Base-by-base conservation (phyloP, 2,797 vertebrate genomes). In the Falco biarmicus region DNA sequence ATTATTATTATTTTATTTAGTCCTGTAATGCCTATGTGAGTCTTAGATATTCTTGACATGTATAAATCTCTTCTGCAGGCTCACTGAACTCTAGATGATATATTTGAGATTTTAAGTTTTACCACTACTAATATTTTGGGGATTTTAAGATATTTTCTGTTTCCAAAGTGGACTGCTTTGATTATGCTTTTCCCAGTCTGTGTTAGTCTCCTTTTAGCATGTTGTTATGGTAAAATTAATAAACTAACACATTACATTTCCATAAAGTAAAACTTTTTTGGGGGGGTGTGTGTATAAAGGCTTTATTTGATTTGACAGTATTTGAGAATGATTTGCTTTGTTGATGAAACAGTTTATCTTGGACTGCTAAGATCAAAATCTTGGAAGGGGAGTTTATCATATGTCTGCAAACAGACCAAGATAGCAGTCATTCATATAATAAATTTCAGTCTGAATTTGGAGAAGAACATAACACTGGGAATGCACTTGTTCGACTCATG, bases 391-490 rank as follows among this genome's bases (percentile, higher is more conserved):
- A 70, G 64, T 34, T 87, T 10, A 59, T 80, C 2, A 2, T 66
- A 16, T 29, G 26, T 43, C 53, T 83, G 34, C 50, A 60, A 51
- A 59, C 45, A 81, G 68, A 71, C 24, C 32, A 45, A 34, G 32
- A 11, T 45, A 89, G 24, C 43, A 79, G 75, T 79, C 54, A 79
- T 89, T 77, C 2, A 3, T 85, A 6, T 34, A 83, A 64, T 84
- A 74, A 74, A 83, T 92, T 87, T 68, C 57, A 61, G 14, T 87
- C 43, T 70, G 64, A 89, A 81, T 80, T 80, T 91, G 53, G 29
- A 69, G 45, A 54, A 32, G 47, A 57, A 24, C 7, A 10, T 47
- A 29, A 82, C 86, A 56, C 66, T 13, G 10, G 34, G 29, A 70
- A 61, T 39, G 34, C 11, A 15, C 68, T 92, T 75, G 48, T 57